Conservation (phyloP, 1,140 invertebrate species). For the Orchestia grillus region DNA sequence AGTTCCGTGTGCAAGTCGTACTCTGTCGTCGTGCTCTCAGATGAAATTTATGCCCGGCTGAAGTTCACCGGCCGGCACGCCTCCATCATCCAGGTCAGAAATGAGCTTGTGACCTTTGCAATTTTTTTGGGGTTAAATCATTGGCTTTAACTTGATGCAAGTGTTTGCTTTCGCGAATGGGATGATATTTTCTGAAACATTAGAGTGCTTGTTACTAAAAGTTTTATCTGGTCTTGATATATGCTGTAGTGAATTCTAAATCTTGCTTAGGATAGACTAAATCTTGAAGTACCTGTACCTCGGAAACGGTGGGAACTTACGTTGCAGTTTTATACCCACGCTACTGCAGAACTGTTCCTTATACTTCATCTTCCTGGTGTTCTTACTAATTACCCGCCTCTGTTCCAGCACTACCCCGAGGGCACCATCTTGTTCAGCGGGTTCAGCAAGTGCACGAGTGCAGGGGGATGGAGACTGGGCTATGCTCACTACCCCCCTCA, state of each 20-base stretch:
- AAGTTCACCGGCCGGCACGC: conserved; percentile 61
- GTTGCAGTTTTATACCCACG: background rate
- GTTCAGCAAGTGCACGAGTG: conserved; percentile 67
- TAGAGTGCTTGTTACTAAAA: too few species aligned
- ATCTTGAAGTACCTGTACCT: too few species aligned
- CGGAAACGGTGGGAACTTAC: too few species aligned
- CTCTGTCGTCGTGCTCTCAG: conserved; percentile 60
- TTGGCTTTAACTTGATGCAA: background rate
- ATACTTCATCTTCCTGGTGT: background rate
- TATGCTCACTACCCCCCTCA: conserved; percentile 64
- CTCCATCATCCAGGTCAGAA: conserved; percentile 59
- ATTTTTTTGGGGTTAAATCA: background rate
- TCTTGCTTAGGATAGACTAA: too few species aligned
- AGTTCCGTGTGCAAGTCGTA: conserved; percentile 60
- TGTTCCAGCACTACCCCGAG: conserved; percentile 63
- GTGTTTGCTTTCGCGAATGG: too few species aligned
- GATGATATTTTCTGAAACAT: too few species aligned
- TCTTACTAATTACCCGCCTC: background rate
- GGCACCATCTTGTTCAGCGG: conserved; percentile 65
- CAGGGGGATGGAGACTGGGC: conserved; percentile 67
- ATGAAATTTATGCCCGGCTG: conserved; percentile 65
- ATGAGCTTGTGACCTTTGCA: background rate
- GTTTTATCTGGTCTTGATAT: too few species aligned
- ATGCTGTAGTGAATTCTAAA: too few species aligned
- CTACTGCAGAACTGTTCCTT: background rate